Percentiles rank a stretch among this genome's conserved stretches.
These are phyloP conservation scores for Elanoides forficatus DNA, from an alignment of 2,113 vertebrate species.

Conservation along the genomic window DNA sequence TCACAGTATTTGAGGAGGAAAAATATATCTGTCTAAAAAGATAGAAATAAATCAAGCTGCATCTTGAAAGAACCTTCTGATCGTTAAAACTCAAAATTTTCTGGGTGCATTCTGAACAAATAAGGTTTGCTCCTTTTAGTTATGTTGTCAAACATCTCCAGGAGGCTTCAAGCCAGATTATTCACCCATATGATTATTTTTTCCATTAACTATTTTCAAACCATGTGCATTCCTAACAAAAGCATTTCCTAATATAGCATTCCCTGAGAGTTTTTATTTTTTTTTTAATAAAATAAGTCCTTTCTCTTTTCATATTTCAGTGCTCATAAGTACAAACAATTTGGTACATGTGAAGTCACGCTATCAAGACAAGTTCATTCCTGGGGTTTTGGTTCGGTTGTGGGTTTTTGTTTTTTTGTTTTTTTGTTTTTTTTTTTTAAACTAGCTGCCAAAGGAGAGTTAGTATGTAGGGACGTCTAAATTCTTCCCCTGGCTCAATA, in stretches of 20 bases:
- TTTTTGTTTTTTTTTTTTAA: not conserved
- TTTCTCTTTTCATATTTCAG: not conserved
- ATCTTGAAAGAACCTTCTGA: not conserved
- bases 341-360: not conserved
- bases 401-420: not conserved
- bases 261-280: not conserved
- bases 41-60: not conserved
- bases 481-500: not conserved
- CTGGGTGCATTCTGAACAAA: not conserved
- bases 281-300: not conserved
- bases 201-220: constrained; percentile 9
- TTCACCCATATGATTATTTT: not conserved
- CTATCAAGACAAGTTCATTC: not conserved
- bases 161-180: not conserved
- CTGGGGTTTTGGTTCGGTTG: not conserved
- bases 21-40: not conserved
- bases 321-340: not conserved
- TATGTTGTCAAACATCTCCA: not conserved
- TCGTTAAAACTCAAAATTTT: not conserved
- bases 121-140: not conserved
- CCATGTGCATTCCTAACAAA: not conserved
- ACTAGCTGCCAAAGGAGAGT: not conserved
- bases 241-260: not conserved
- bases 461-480: not conserved
- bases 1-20: not conserved